Evolutionary conservation across 2,797 vertebrate genomes (phyloP).

Genomic region (Pseudopleuronectes americanus): DNA sequence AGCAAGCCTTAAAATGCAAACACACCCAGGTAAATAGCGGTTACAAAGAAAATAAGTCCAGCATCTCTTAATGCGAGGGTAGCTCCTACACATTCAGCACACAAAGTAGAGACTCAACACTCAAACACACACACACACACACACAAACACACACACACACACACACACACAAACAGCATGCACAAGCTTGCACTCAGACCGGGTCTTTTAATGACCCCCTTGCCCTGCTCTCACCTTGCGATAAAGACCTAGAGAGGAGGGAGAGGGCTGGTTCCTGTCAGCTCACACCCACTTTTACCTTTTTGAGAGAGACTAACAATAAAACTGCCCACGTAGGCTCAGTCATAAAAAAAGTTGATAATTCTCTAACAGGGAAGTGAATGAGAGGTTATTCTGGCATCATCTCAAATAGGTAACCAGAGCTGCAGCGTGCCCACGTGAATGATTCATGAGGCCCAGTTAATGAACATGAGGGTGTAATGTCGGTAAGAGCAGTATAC

Average conservation of each 20-base stretch:
- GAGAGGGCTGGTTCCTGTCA: slow-evolving; percentile 66
- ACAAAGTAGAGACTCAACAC: slow-evolving; percentile 27
- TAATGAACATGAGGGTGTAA: slow-evolving; percentile 67
- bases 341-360: slow-evolving; percentile 52
- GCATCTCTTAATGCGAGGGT: slow-evolving; percentile 59
- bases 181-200: slow-evolving; percentile 34
- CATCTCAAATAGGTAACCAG: slow-evolving; percentile 65
- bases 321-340: slow-evolving; percentile 42
- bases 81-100: slow-evolving; percentile 23
- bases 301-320: slow-evolving; percentile 59
- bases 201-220: slow-evolving; percentile 65
- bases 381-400: slow-evolving; percentile 44
- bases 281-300: slow-evolving; percentile 70
- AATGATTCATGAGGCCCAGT: slow-evolving; percentile 78
- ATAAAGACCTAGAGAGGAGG: slow-evolving; percentile 74
- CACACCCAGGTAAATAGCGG: slow-evolving; percentile 71
- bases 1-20: slow-evolving; percentile 50
- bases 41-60: slow-evolving; percentile 51
- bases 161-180: slow-evolving; percentile 19
- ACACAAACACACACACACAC: slow-evolving; percentile 1
- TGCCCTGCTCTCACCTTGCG: slow-evolving; percentile 73
- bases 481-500: slow-evolving; percentile 54
- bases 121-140: slow-evolving; percentile 11
- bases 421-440: slow-evolving; percentile 63
- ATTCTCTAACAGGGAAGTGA: slow-evolving; percentile 41